Conservation (phyloP, 1,140 invertebrate species). For the Caenorhabditis briggsae region DNA sequence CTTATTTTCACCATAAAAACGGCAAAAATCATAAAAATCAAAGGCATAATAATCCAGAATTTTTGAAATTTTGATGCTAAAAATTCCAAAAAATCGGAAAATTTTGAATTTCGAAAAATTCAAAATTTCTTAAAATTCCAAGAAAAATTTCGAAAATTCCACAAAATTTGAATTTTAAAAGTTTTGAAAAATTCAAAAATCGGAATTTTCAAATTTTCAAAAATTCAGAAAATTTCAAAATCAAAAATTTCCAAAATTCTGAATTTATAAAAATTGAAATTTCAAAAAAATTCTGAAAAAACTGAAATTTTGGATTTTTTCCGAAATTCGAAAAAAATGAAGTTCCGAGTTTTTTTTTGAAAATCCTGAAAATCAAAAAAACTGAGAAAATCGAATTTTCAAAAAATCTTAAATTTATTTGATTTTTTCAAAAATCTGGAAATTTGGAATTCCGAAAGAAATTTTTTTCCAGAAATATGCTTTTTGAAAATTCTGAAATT, state of each 20-base stretch:
- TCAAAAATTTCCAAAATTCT: too few relatives aligned
- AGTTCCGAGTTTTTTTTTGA: not conserved
- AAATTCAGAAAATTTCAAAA: not conserved
- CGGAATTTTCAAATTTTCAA: not conserved
- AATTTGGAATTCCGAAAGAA: too few relatives aligned
- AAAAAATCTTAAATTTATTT: too few relatives aligned
- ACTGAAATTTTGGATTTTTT: not conserved
- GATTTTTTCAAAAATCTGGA: too few relatives aligned
- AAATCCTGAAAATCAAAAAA: too few relatives aligned
- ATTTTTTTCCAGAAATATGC: not conserved
- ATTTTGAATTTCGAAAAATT: not conserved
- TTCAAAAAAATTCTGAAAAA: too few relatives aligned
- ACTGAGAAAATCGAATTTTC: too few relatives aligned
- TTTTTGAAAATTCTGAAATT: not conserved
- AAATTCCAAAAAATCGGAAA: too few relatives aligned
- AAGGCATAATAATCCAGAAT: not conserved
- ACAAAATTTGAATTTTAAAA: not conserved
- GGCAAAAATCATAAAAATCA: not conserved
- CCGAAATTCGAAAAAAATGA: not conserved
- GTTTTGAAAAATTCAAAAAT: not conserved
- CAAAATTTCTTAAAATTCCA: too few relatives aligned
- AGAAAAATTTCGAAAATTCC: too few relatives aligned
- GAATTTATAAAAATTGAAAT: too few relatives aligned
- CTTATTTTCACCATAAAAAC: not conserved
- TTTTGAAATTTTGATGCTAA: too few relatives aligned